Base-by-base conservation (phyloP, 2,888 invertebrate species). In the Bunonema sp. region DNA sequence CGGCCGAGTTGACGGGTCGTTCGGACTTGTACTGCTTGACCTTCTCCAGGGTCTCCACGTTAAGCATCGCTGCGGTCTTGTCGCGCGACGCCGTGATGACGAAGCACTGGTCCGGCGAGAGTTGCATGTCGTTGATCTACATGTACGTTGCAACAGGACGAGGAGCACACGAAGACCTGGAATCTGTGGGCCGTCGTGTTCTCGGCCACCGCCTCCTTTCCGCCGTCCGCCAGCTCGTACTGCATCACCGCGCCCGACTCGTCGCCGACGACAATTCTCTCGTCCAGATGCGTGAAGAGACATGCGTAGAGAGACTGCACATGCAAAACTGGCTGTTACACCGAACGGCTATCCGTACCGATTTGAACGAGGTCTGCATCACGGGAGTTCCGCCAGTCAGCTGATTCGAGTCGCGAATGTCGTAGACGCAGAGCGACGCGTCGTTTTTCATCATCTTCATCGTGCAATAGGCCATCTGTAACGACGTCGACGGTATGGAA, bases 81-180 rank as follows among this genome's bases (percentile, higher is more conserved):
- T 99, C 97, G 68, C 87, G 89, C 0, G 88, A 89, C 2, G 93
- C 88, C 0, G 97, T 87, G 26, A 99, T 83, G 67, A 99, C 82
- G 85, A 68, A 57, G 8, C 54, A 51, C 36, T 59, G 55, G 22
- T 57, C 57, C 19, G 48, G 82, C 40, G 83, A 84, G 68, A 84
- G 77, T 72, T 97, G 97, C 80, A 99, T 84, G 70, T 97, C 97
- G 68, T 86, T 89, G 59, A 99, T 87, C 57, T n/a, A n/a, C n/a
- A n/a, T n/a, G n/a, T n/a, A n/a, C n/a, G n/a, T n/a, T n/a, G n/a
- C n/a, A n/a, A 4, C 23, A 21, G 18, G 23, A 21, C n/a, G 4
- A 19, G 22, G 20, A 35, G 12, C 23, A 22, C 22, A 21, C n/a
- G 18, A 28, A 16, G 10, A 23, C 12, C 19, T 22, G 28, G 22